Evolutionary conservation across 2,888 invertebrate species (phyloP).

Genomic region (Endotricha flammealis): DNA sequence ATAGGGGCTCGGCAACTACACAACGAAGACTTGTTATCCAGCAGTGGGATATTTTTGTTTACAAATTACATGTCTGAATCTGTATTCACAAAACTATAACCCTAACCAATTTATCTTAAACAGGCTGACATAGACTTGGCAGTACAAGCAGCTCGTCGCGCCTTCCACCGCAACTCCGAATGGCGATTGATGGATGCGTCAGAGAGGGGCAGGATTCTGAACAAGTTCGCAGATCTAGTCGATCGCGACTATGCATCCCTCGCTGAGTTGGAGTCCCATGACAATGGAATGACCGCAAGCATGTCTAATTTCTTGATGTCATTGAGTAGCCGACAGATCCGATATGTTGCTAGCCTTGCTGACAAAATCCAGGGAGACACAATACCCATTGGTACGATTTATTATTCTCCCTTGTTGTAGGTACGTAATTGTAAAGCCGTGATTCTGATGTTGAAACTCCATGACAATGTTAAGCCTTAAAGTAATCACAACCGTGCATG

Average conservation of each 20-base stretch:
- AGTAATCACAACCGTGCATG: too few relatives aligned
- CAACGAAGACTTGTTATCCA: too few relatives aligned
- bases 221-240: slow-evolving; percentile 87
- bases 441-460: too few relatives aligned
- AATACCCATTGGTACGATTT: slow-evolving; percentile 76
- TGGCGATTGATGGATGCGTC: slow-evolving; percentile 92
- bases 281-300: slow-evolving; percentile 91
- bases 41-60: too few relatives aligned
- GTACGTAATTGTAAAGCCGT: too few relatives aligned
- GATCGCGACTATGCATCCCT: slow-evolving; percentile 85
- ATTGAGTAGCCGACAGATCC: slow-evolving; percentile 61
- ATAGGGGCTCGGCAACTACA: too few relatives aligned
- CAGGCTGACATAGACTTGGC: slow-evolving; percentile 86
- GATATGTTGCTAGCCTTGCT: slow-evolving; percentile 92
- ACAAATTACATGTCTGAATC: too few relatives aligned
- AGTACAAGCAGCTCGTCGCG: slow-evolving; percentile 84
- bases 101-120: too few relatives aligned
- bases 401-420: too few relatives aligned
- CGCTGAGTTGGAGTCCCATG: slow-evolving; percentile 90
- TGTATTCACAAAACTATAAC: too few relatives aligned
- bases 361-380: slow-evolving; percentile 90
- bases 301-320: slow-evolving; percentile 75
- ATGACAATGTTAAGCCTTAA: too few relatives aligned
- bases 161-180: slow-evolving; percentile 82
- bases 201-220: slow-evolving; percentile 82